Percentiles rank a stretch among this genome's conserved stretches.
These are phyloP conservation scores for Corticium candelabrum DNA, from an alignment of 37 sponge, comb jelly and placozoan genomes.

Conservation along the genomic window DNA sequence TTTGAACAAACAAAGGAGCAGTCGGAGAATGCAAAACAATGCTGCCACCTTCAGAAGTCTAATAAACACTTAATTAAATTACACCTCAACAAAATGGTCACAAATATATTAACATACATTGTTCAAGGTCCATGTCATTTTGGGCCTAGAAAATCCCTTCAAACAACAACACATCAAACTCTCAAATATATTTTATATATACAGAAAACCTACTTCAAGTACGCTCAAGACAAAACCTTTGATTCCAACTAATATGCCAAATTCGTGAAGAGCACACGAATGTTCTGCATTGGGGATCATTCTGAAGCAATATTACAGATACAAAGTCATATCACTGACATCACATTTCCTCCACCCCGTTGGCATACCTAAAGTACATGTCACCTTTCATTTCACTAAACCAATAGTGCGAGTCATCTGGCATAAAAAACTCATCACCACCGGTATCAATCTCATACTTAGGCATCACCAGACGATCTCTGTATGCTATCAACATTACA, in stretches of 20 bases:
- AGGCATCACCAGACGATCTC: slow-evolving; percentile 63
- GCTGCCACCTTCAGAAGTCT: slow-evolving; percentile 50
- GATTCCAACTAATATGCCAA: slow-evolving; percentile 21
- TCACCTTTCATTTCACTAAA: slow-evolving; percentile 53
- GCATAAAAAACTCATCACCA: slow-evolving; percentile 85
- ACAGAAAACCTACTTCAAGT: slow-evolving; percentile 26
- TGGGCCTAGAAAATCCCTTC: no score
- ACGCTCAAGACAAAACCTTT: background rate
- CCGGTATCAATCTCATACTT: slow-evolving; percentile 63
- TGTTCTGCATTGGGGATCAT: slow-evolving; percentile 85
- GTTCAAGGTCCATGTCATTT: slow-evolving; percentile 32
- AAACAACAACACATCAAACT: no score
- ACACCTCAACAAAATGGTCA: background rate
- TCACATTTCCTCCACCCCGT: background rate
- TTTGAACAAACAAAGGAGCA: slow-evolving; percentile 30
- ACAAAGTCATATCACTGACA: slow-evolving; percentile 9
- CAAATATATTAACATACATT: no score
- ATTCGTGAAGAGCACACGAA: slow-evolving; percentile 42
- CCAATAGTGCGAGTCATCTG: slow-evolving; percentile 77
- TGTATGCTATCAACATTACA: slow-evolving; percentile 36
- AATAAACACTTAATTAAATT: background rate
- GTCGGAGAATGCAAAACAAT: slow-evolving; percentile 41
- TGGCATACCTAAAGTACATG: slow-evolving; percentile 54
- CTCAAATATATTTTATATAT: no score
- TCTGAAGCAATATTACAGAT: slow-evolving; percentile 12